Evolutionary conservation across 2,888 invertebrate species (phyloP).

Genomic region (Euplexia lucipara): DNA sequence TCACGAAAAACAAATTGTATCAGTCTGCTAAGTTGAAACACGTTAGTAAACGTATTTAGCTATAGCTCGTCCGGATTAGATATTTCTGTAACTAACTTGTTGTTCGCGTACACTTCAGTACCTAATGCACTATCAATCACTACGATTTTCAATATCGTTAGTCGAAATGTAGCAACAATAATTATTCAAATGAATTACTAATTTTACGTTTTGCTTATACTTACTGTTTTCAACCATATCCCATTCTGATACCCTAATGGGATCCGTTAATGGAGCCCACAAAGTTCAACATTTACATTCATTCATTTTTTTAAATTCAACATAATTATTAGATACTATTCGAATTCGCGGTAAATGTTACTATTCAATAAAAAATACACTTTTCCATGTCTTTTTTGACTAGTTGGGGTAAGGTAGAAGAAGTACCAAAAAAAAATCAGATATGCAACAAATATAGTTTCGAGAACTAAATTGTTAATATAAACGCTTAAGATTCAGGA

Average conservation of each 20-base stretch:
- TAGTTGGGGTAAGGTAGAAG: no score
- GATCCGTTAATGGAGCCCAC: no score
- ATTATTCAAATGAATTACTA: constrained; percentile 35
- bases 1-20: constrained; percentile 39
- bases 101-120: constrained; percentile 26
- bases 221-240: constrained; percentile 20
- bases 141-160: constrained; percentile 23
- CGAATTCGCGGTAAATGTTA: no score
- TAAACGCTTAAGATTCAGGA: no score
- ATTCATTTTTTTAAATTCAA: no score
- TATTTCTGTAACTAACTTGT: constrained; percentile 15
- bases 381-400: no score
- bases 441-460: no score
- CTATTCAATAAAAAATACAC: no score
- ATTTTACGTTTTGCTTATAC: constrained; percentile 29
- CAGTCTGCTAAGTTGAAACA: constrained; percentile 24
- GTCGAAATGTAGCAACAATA: constrained; percentile 21
- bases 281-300: no score
- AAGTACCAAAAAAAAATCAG: no score
- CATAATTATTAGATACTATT: no score
- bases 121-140: constrained; percentile 42
- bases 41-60: constrained; percentile 7
- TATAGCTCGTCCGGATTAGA: constrained; percentile 38
- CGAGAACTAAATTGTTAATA: no score
- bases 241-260: constrained; percentile 41